These are phyloP conservation scores for Pyrrhosoma nymphula DNA, from an alignment of 2,888 invertebrate genomes.

Conservation along the genomic window DNA sequence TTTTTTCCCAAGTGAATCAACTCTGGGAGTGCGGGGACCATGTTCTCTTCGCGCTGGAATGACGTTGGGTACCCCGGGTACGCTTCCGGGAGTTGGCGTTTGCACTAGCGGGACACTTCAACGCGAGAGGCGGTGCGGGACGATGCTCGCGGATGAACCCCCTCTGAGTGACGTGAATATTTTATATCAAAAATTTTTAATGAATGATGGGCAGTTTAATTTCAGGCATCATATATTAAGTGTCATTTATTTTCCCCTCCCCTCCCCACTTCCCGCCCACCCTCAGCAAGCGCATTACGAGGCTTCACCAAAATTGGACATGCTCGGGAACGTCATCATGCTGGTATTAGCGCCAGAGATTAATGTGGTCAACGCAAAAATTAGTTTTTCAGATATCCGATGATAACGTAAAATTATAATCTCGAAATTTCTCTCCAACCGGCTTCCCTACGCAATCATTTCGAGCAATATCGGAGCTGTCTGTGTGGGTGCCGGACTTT, in stretches of 20 bases:
- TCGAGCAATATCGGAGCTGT: neutral
- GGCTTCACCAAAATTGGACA: neutral
- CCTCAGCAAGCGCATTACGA: neutral
- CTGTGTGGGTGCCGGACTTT: neutral
- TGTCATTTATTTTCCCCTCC: neutral
- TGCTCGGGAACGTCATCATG: neutral
- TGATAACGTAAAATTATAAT: neutral
- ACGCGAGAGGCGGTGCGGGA: neutral
- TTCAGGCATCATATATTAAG: neutral
- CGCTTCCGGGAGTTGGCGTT: neutral
- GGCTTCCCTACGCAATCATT: neutral
- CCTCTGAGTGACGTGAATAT: neutral
- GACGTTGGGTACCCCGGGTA: neutral
- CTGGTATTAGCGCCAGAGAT: neutral
- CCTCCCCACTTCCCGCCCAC: neutral
- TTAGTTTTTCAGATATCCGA: neutral
- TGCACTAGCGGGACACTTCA: neutral
- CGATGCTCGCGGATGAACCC: neutral
- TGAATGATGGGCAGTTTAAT: slow-evolving; percentile 29
- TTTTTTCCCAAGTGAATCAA: neutral
- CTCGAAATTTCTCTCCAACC: neutral
- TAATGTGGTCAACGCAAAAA: neutral
- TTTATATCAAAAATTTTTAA: neutral
- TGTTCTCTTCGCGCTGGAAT: neutral
- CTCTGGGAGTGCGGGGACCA: neutral